Base-by-base conservation (phyloP, 2,888 invertebrate species). In the Drosophila fulvimacula region DNA sequence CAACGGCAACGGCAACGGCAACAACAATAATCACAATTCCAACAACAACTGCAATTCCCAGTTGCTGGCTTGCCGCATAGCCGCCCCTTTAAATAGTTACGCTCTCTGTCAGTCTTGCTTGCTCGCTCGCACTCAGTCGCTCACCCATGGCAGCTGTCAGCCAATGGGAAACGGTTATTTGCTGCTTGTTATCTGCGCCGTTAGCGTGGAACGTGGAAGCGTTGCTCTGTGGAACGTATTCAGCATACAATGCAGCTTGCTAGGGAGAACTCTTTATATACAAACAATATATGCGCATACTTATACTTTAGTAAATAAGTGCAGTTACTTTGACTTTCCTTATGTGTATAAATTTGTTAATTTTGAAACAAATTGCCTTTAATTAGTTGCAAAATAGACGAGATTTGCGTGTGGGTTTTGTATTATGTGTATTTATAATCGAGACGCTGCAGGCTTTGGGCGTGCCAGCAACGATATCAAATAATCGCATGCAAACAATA, bases 161-260 rank as follows among this genome's bases (percentile, higher is more conserved):
- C 87, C 87, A 87, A 87, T 89, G 74, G 69, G 41, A 79, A 57
- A 9, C 66, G 66, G 52, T 58, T 48, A 46, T 46, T 27, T 15
- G 53, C 34, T 48, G 61, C 39, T 46, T 10, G 68, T 81, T 89
- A 88, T 89, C 90, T 90, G 41, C 58, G 52, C 61, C 71, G 48
- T 42, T 53, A 6, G 55, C 83, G 89, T 89, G 89, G 90, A 90
- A 85, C 86, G 81, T 90, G 90, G 82, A 89, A 85, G 38, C 19
- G 15, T 42, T 51, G n/a, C 21, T 21, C 17, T 69, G 89, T 88
- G 82, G 82, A 83, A 67, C 81, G 64, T 24, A 86, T 88, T 82
- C 30, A 27, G 24, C 34, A n/a, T 46, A 59, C 48, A 59, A 11
- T 70, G 55, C 56, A 49, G 56, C 48, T 39, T 49, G 30, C 36